Evolutionary conservation across 2,797 vertebrate genomes (phyloP).

Genomic region (Etheostoma perlongum): DNA sequence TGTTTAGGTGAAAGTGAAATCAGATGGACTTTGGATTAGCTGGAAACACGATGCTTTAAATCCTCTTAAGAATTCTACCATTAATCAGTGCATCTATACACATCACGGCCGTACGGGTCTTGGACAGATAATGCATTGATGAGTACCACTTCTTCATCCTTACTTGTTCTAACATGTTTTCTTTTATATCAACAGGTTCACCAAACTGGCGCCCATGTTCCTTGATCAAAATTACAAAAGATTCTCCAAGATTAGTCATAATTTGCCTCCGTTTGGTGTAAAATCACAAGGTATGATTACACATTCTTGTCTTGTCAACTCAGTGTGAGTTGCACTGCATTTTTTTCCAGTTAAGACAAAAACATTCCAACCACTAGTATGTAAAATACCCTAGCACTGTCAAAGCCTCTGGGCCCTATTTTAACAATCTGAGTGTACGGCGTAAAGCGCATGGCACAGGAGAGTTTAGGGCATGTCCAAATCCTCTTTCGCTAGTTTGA

Average conservation of each 20-base stretch:
- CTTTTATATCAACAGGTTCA: conserved; percentile 86
- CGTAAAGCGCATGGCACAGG: no score
- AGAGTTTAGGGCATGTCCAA: no score
- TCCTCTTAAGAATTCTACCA: conserved; percentile 55
- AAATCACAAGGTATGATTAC: conserved; percentile 91
- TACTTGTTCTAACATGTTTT: conserved; percentile 43
- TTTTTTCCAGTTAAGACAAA: background rate
- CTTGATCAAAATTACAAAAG: conserved; percentile 91
- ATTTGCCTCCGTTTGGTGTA: conserved; percentile 91
- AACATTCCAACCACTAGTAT: background rate
- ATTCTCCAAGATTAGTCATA: conserved; percentile 88
- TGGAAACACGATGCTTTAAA: conserved; percentile 56
- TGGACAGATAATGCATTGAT: conserved; percentile 17
- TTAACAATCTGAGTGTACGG: no score
- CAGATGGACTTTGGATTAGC: conserved; percentile 51
- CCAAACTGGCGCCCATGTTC: conserved; percentile 91
- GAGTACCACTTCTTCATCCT: conserved; percentile 11
- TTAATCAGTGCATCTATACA: conserved; percentile 46
- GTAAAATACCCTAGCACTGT: background rate
- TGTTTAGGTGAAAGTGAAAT: conserved; percentile 48
- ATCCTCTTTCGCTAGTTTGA: no score
- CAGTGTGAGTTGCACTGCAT: background rate
- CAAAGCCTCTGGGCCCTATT: background rate
- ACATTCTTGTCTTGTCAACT: background rate
- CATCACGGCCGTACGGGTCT: conserved; percentile 27